These are phyloP conservation scores for Chionodraco myersi DNA, from an alignment of 2,113 vertebrate species.

Conservation along the genomic window DNA sequence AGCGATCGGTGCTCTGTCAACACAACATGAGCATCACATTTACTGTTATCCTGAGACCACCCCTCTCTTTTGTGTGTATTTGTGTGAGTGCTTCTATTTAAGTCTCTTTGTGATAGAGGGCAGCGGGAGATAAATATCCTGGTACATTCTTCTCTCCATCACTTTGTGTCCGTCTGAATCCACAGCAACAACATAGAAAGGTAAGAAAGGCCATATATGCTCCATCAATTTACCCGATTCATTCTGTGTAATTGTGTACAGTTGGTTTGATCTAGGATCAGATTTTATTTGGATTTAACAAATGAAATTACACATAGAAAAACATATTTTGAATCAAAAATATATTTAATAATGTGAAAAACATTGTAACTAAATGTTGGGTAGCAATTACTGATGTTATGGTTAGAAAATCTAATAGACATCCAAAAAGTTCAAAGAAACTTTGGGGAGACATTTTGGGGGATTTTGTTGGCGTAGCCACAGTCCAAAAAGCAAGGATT, in stretches of 20 bases:
- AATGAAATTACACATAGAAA: not conserved
- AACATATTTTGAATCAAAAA: not conserved
- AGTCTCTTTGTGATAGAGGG: slow-evolving; percentile 56
- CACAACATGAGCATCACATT: slow-evolving; percentile 51
- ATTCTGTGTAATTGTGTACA: not conserved
- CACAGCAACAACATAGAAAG: slow-evolving; percentile 52
- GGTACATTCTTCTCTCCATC: slow-evolving; percentile 66
- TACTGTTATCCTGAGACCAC: slow-evolving; percentile 51
- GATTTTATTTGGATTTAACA: not conserved
- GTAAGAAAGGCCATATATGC: slow-evolving; percentile 61
- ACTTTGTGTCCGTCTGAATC: slow-evolving; percentile 45
- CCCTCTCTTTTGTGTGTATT: slow-evolving; percentile 23
- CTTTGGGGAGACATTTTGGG: not conserved
- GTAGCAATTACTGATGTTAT: not conserved
- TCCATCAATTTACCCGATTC: not conserved
- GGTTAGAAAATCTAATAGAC: too few species aligned
- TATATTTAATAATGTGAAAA: not conserved
- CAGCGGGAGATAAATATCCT: slow-evolving; percentile 66
- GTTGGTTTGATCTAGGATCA: not conserved
- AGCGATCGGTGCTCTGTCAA: slow-evolving; percentile 42
- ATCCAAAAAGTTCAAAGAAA: not conserved
- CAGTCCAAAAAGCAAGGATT: not conserved
- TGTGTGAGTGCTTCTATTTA: slow-evolving; percentile 65
- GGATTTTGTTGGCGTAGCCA: not conserved
- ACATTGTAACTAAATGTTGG: not conserved